phyloP scores from a whole-genome alignment of 2,888 invertebrate genomes.

The Caenorhabditis uteleia region DNA sequence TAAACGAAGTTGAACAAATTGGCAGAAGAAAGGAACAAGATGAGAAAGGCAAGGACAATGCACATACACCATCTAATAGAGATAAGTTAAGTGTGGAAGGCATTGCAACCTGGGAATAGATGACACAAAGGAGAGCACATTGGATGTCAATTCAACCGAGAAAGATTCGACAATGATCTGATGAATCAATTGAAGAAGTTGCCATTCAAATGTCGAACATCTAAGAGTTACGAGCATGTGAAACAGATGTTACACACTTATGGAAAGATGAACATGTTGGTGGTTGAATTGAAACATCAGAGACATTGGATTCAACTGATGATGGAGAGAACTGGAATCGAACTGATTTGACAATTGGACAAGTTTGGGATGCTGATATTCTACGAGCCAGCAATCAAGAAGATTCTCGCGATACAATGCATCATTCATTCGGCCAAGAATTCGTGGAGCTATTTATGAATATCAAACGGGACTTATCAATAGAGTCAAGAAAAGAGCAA shows the following conservation, averaged over 20 bases:
- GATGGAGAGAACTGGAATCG: conserved; percentile 90
- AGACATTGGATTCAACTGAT: conserved; percentile 99
- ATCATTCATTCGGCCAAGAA: conserved; percentile 99
- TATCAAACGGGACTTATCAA: conserved; percentile 97
- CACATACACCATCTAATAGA: conserved; percentile 70
- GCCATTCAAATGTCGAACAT: conserved; percentile 91
- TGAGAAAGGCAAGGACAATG: conserved; percentile 77
- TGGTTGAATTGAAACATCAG: conserved; percentile 97
- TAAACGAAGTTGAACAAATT: conserved; percentile 88
- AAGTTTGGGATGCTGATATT: conserved; percentile 93
- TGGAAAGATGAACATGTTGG: conserved; percentile 92
- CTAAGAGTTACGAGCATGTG: conserved; percentile 96
- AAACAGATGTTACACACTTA: conserved; percentile 93
- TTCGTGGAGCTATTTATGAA: conserved; percentile 98
- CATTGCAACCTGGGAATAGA: conserved; percentile 84
- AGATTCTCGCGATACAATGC: conserved; percentile 97
- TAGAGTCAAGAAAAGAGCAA: conserved; percentile 94
- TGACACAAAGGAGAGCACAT: conserved; percentile 85
- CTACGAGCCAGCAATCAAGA: conserved; percentile 92
- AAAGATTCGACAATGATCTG: conserved; percentile 92
- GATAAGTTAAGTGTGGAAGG: conserved; percentile 72
- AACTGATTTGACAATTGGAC: conserved; percentile 80
- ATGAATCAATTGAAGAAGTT: conserved; percentile 89
- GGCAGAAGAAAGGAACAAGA: conserved; percentile 77
- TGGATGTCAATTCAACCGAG: conserved; percentile 98